Evolutionary conservation across 2,888 invertebrate genomes (phyloP).

Genomic region (Bursaphelenchus okinawaensis): DNA sequence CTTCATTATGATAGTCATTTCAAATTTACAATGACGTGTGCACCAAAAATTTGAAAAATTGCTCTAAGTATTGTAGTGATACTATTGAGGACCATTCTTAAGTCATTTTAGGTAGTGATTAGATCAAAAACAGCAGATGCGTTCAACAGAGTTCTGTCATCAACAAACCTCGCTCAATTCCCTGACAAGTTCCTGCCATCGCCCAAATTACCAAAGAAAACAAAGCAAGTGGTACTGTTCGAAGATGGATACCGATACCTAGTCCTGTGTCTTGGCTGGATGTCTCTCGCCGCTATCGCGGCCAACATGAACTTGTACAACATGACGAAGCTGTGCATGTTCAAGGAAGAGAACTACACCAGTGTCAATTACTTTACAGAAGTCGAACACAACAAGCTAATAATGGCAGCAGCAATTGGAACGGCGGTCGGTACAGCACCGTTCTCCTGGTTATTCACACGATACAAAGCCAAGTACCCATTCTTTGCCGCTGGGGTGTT

Average conservation of each 20-base stretch:
- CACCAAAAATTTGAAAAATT: too few species aligned
- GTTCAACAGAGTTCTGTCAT: neutral
- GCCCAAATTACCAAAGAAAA: too few species aligned
- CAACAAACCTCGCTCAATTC: neutral
- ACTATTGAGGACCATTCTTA: too few species aligned
- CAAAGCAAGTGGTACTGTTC: too few species aligned
- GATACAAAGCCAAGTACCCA: neutral
- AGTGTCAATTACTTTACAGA: neutral
- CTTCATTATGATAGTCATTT: too few species aligned
- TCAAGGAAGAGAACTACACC: neutral
- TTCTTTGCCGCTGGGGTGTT: neutral
- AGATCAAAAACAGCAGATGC: too few species aligned
- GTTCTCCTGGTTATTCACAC: neutral
- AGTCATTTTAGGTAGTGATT: too few species aligned
- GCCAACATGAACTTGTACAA: conserved; percentile 8
- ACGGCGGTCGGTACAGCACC: neutral
- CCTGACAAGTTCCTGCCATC: too few species aligned
- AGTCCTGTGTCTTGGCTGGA: conserved; percentile 1
- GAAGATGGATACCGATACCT: neutral
- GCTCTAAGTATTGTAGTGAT: too few species aligned
- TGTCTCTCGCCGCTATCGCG: neutral
- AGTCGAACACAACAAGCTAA: neutral
- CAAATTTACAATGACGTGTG: too few species aligned
- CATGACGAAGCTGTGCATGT: conserved; percentile 9
- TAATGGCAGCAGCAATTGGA: conserved; percentile 8